Conservation (phyloP, 2,113 vertebrate genomes). For the Tricholaema leucomelas region DNA sequence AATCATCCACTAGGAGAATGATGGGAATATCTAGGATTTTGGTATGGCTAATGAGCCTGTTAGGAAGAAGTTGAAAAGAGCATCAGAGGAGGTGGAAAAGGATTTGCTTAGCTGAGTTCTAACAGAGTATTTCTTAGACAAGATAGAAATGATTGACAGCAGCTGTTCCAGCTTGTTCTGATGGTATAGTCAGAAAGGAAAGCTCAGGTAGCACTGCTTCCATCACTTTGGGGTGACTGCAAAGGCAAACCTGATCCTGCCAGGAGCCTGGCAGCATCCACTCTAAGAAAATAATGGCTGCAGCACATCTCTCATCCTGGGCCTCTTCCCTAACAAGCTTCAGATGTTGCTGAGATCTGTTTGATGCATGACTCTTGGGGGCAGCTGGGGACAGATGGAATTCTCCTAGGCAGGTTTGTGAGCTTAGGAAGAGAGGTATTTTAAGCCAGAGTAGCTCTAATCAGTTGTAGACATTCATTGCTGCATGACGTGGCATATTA, state of each 20-base stretch:
- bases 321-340: not conserved
- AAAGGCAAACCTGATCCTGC: not conserved
- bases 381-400: not conserved
- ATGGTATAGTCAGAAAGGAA: not conserved
- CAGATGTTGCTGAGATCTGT: not conserved
- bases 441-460: not conserved
- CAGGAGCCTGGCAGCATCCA: not conserved
- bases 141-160: not conserved
- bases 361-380: not conserved
- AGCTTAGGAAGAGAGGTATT: not conserved
- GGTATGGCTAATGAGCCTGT: not conserved
- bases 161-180: not conserved
- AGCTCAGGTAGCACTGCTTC: not conserved
- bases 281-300: not conserved
- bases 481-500: not conserved
- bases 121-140: not conserved
- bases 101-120: not conserved
- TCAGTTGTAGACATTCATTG: not conserved
- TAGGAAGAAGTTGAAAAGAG: not conserved
- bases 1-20: not conserved
- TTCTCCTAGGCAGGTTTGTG: not conserved
- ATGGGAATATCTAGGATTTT: not conserved
- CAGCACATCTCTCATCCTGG: not conserved
- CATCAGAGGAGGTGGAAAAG: not conserved
- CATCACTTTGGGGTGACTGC: rapidly evolving